These are phyloP conservation scores for Emydocephalus ijimae DNA, from an alignment of 2,113 vertebrate genomes.

Conservation along the genomic window DNA sequence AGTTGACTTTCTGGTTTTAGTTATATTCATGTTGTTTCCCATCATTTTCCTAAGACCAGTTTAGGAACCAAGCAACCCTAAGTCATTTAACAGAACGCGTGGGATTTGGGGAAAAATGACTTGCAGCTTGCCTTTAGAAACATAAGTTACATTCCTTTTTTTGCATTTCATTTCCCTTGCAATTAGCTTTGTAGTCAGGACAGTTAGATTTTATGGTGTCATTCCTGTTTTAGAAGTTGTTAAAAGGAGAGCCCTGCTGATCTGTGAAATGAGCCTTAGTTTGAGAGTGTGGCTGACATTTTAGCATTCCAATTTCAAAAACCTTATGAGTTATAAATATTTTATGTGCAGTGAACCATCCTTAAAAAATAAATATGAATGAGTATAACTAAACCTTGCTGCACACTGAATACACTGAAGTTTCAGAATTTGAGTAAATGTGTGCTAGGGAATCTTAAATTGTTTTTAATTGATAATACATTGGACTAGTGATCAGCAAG, in stretches of 20 bases:
- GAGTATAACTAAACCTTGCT: constrained; percentile 53
- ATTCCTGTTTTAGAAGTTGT: neutral
- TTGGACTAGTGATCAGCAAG: constrained; percentile 35
- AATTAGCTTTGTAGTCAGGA: neutral
- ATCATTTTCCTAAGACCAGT: neutral
- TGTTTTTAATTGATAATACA: constrained; percentile 61
- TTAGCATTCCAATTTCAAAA: constrained; percentile 61
- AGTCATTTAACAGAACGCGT: neutral
- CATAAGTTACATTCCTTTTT: neutral
- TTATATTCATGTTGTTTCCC: neutral
- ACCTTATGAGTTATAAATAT: constrained; percentile 58
- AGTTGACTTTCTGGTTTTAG: neutral
- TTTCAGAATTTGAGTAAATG: constrained; percentile 42
- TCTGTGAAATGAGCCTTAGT: constrained; percentile 51
- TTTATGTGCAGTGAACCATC: constrained; percentile 65
- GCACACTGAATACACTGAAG: constrained; percentile 36
- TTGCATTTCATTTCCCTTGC: neutral
- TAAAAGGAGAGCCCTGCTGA: constrained; percentile 36
- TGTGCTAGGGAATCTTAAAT: constrained; percentile 60
- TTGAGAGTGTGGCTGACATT: constrained; percentile 52
- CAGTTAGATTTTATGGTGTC: neutral
- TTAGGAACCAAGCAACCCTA: neutral
- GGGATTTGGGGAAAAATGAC: neutral
- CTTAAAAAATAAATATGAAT: constrained; percentile 67
- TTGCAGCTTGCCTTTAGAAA: constrained; percentile 4